Conservation (phyloP, 2,797 vertebrate genomes). For the Morelia viridis region DNA sequence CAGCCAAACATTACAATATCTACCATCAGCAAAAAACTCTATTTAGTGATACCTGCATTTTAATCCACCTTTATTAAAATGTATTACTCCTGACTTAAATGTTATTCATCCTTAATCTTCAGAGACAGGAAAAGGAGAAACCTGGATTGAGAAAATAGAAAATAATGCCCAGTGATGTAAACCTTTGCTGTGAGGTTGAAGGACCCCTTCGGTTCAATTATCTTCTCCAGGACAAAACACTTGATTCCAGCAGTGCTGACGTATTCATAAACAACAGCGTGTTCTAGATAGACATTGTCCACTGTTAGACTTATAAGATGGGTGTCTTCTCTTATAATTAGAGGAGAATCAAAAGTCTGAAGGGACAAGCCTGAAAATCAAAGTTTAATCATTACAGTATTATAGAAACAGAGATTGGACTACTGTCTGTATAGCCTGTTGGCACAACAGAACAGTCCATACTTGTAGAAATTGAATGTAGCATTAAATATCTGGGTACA, state of each 20-base stretch:
- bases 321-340: conserved; percentile 76
- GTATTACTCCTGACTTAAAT: background rate
- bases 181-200: conserved; percentile 94
- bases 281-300: conserved; percentile 91
- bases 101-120: background rate
- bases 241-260: conserved; percentile 90
- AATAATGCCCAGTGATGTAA: rapidly evolving
- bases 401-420: background rate
- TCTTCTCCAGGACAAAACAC: conserved; percentile 93
- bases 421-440: background rate
- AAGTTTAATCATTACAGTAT: conserved; percentile 26
- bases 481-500: background rate
- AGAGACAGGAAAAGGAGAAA: background rate
- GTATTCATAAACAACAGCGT: conserved; percentile 93
- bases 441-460: background rate
- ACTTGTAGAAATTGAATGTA: background rate
- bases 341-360: conserved; percentile 34
- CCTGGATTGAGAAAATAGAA: background rate
- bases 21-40: background rate
- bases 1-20: background rate
- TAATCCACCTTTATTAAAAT: background rate
- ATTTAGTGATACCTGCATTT: background rate
- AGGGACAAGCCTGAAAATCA: conserved; percentile 50
- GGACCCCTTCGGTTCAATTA: conserved; percentile 90
- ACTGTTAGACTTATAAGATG: conserved; percentile 87